Base-by-base conservation (phyloP, 2,797 vertebrate species). In the Sebastes taczanowskii region DNA sequence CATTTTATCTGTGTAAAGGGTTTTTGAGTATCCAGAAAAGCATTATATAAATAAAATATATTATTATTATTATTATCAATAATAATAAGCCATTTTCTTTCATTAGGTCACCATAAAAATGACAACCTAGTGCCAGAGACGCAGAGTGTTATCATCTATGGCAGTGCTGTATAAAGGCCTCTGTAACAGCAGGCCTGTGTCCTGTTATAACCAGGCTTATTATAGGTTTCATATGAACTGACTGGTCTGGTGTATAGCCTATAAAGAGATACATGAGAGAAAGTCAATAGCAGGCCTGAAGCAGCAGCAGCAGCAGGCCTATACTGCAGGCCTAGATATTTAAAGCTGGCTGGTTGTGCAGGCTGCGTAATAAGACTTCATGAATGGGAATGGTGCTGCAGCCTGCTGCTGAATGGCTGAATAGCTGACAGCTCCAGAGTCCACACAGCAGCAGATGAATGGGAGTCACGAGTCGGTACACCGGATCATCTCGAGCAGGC, bases 321-420 rank as follows among this genome's bases (percentile, higher is more conserved):
- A 16, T 74, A 4, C 70, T 82, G 83, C 81, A 64, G 91, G 89
- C 88, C 90, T 52, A 11, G 80, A 84, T 86, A 58, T 84, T 81
- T 84, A 74, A 69, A 86, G 86, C 82, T 61, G 82, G 76, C 30
- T 80, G 72, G 71, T 58, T 85, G 89, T 83, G 85, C 84, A 74
- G 77, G 62, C 84, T 86, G 83, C 80, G 74, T 74, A 72, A 74
- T 84, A 83, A 83, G 83, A 92, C 91, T 93, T 93, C 91, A 93
- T 94, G 93, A 94, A 94, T 95, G 94, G 85, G 83, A 81, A 52
- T 60, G 16, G 70, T 38, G 74, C 77, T 18, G 86, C 89, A 83
- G 80, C 83, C 68, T 85, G 52, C 84, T 84, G 78, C 83, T 93
- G 91, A 94, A 94, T 93, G 93, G 42, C 42, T 46, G 46, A 42